Conservation (phyloP, 2,888 invertebrate species). For the Tiliacea citrago region DNA sequence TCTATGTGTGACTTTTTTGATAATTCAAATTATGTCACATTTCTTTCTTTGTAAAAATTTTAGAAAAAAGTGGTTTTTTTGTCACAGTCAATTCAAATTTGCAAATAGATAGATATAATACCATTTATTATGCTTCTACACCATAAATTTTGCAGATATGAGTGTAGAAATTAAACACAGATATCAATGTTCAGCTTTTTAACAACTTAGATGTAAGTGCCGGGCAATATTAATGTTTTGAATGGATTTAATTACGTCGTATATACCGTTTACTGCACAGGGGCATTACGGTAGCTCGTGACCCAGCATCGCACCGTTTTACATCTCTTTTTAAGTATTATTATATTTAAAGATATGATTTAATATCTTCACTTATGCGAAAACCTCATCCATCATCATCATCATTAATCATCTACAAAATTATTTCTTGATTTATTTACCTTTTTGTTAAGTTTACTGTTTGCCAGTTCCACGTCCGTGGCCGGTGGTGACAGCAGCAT, state of each 20-base stretch:
- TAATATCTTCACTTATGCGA: background rate
- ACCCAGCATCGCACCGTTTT: background rate
- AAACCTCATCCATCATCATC: background rate
- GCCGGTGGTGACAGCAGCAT: conserved; percentile 48
- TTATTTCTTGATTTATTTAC: background rate
- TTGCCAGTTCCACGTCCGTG: background rate
- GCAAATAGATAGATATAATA: too few species aligned
- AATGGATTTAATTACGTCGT: background rate
- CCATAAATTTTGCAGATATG: too few species aligned
- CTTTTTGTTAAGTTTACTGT: background rate
- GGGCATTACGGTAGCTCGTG: too few species aligned
- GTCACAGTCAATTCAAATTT: too few species aligned
- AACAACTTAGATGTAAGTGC: background rate
- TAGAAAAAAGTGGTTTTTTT: too few species aligned
- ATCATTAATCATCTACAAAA: background rate
- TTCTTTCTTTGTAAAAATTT: too few species aligned
- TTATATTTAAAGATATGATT: background rate
- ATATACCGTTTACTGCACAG: too few species aligned
- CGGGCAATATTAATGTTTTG: background rate
- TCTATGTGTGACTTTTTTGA: background rate
- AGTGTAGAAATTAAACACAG: too few species aligned
- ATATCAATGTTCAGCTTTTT: background rate
- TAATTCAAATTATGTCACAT: too few species aligned
- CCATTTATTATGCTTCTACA: too few species aligned
- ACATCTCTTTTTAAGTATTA: background rate